These are phyloP conservation scores for Sycobia sp. DNA, from an alignment of 1,140 invertebrate species.

Conservation along the genomic window DNA sequence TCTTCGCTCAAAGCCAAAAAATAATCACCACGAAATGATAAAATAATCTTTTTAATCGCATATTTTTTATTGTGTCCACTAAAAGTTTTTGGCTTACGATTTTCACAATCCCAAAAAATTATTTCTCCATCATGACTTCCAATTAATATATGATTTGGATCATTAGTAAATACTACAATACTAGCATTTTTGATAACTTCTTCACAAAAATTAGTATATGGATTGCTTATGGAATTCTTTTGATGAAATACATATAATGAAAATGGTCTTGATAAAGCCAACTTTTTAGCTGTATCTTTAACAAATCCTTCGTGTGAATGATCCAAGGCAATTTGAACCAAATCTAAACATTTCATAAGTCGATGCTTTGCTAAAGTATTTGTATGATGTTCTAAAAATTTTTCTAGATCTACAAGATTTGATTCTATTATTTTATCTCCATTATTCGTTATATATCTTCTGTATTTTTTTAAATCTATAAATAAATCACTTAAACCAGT, in stretches of 20 bases:
- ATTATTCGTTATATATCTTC: constrained; percentile 56
- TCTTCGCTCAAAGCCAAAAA: constrained; percentile 52
- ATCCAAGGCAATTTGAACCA: constrained; percentile 61
- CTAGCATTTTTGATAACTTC: constrained; percentile 45
- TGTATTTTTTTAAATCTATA: constrained; percentile 65
- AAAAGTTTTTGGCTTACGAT: constrained; percentile 44
- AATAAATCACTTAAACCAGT: constrained; percentile 65
- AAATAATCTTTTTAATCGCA: constrained; percentile 50
- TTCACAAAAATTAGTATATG: constrained; percentile 41
- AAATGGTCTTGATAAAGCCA: constrained; percentile 44
- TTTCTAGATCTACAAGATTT: constrained; percentile 46
- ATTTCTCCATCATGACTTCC: constrained; percentile 47
- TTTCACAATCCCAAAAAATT: constrained; percentile 48
- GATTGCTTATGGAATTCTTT: constrained; percentile 34
- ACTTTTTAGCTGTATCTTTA: constrained; percentile 49
- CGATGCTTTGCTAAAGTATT: constrained; percentile 57
- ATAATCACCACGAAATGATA: constrained; percentile 42
- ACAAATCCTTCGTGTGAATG: constrained; percentile 49
- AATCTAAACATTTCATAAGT: constrained; percentile 53
- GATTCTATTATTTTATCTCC: constrained; percentile 35
- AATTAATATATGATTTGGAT: constrained; percentile 50
- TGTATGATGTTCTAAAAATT: constrained; percentile 54
- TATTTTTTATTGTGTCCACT: constrained; percentile 41
- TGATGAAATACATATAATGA: constrained; percentile 48
- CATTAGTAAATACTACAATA: constrained; percentile 49